Evolutionary conservation across 2,888 invertebrate genomes (phyloP).

Genomic region (Epinotia nisella): DNA sequence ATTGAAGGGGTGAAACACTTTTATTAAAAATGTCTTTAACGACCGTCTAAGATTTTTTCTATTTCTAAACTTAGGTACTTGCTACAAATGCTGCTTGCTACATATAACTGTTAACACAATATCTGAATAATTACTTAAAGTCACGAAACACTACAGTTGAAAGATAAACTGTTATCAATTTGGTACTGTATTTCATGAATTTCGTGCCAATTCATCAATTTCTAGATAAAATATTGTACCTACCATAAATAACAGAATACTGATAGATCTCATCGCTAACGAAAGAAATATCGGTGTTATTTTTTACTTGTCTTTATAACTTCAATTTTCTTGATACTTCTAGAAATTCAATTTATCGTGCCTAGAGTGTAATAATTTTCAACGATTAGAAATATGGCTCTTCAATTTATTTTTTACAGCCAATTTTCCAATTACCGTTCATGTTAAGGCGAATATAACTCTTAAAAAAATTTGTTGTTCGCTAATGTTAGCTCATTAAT

Average conservation of each 20-base stretch:
- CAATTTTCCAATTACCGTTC: conserved; percentile 14
- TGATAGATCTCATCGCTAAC: not conserved
- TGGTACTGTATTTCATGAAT: not conserved
- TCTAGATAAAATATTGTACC: not conserved
- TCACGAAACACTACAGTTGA: not conserved
- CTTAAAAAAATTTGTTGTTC: too few relatives aligned
- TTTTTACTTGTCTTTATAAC: not conserved
- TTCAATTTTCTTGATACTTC: not conserved
- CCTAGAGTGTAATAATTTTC: not conserved
- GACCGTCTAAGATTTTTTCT: not conserved
- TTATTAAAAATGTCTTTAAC: too few relatives aligned
- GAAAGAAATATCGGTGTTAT: not conserved
- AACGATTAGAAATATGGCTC: not conserved
- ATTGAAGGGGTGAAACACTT: too few relatives aligned
- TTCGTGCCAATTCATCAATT: not conserved
- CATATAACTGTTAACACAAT: not conserved
- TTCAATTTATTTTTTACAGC: conserved; percentile 1
- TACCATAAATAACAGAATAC: conserved; percentile 1
- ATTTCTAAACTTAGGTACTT: not conserved
- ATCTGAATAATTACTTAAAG: not conserved
- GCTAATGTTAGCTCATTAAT: too few relatives aligned
- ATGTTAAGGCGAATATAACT: too few relatives aligned
- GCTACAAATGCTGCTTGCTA: too few relatives aligned
- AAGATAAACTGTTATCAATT: not conserved
- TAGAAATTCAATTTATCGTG: not conserved